These are phyloP conservation scores for Lymantria monacha DNA, from an alignment of 2,888 invertebrate species.

Conservation along the genomic window DNA sequence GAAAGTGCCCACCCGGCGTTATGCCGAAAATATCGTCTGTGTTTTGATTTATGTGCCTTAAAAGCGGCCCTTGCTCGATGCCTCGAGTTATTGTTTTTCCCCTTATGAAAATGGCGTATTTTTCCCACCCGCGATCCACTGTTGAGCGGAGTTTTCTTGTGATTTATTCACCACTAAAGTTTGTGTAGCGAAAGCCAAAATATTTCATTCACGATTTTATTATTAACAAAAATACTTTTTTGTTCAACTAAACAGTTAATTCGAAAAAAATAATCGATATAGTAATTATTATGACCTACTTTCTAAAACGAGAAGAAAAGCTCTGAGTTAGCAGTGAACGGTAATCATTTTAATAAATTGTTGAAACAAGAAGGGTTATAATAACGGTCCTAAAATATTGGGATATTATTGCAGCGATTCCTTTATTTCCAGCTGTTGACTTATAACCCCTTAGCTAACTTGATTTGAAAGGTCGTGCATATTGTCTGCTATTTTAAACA, in stretches of 20 bases:
- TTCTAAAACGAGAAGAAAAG: slow-evolving; percentile 4
- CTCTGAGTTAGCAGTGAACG: not conserved
- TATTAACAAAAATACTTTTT: slow-evolving; percentile 23
- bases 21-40: slow-evolving; percentile 69
- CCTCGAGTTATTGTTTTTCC: slow-evolving; percentile 76
- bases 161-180: slow-evolving; percentile 64
- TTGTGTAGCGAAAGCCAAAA: slow-evolving; percentile 58
- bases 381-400: slow-evolving; percentile 9
- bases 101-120: slow-evolving; percentile 74
- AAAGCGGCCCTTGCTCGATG: slow-evolving; percentile 71
- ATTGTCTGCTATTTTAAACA: too few species aligned
- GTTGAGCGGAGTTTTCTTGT: slow-evolving; percentile 54
- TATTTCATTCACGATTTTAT: slow-evolving; percentile 38
- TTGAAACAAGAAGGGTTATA: slow-evolving; percentile 9
- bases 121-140: slow-evolving; percentile 59
- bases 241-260: slow-evolving; percentile 10
- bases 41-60: slow-evolving; percentile 78
- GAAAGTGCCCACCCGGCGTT: slow-evolving; percentile 63
- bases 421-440: slow-evolving; percentile 11
- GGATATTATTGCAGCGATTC: slow-evolving; percentile 6
- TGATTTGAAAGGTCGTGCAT: not conserved
- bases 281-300: slow-evolving; percentile 4
- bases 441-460: not conserved
- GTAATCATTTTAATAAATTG: slow-evolving; percentile 10
- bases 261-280: slow-evolving; percentile 9